Evolutionary conservation across 2,888 invertebrate species (phyloP).

Genomic region (Halocaridina rubra): DNA sequence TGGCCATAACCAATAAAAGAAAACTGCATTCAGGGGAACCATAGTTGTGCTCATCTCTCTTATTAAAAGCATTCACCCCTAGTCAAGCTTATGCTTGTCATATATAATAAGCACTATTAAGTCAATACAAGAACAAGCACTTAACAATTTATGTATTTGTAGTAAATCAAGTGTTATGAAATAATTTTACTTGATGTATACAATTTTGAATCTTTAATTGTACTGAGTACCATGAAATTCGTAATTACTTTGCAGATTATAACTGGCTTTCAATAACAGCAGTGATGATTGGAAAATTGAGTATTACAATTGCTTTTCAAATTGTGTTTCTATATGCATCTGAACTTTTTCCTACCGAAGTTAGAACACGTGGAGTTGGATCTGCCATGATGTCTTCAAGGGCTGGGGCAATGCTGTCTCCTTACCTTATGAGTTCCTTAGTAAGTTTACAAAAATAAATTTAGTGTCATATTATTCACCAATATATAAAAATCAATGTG

Average conservation of each 20-base stretch:
- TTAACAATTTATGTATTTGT: too few species aligned
- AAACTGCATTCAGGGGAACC: too few species aligned
- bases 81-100: too few species aligned
- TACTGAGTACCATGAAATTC: too few species aligned
- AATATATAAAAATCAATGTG: too few species aligned
- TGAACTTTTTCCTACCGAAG: constrained; percentile 39
- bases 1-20: too few species aligned
- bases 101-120: too few species aligned
- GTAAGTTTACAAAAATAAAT: background rate
- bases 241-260: background rate
- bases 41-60: too few species aligned
- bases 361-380: constrained; percentile 28
- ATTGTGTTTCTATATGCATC: constrained; percentile 23
- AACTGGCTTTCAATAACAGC: constrained; percentile 31
- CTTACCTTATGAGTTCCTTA: constrained; percentile 30
- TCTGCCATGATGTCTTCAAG: constrained; percentile 14
- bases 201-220: background rate
- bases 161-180: background rate
- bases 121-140: too few species aligned
- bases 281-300: constrained; percentile 40
- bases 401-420: constrained; percentile 30
- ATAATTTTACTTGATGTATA: background rate
- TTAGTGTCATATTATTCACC: background rate
- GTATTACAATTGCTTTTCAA: constrained; percentile 19
- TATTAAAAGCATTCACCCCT: too few species aligned